A percentile compares a stretch with the other conserved stretches of the same genome.
These are phyloP conservation scores for Tipula helvola DNA, from an alignment of 2,888 invertebrate species.

Conservation along the genomic window DNA sequence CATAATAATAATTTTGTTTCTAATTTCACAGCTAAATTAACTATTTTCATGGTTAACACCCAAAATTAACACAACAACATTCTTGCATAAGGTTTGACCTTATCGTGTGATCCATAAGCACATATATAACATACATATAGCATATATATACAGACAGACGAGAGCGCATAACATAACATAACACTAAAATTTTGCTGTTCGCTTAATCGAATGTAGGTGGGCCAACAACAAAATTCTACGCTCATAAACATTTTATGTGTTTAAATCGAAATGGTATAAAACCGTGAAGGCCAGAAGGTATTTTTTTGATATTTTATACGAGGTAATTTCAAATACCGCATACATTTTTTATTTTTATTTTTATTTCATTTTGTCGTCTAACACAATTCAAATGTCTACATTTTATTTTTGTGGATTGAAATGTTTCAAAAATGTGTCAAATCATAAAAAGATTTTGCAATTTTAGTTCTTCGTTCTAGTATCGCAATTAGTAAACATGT, in stretches of 20 bases:
- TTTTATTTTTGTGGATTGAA: neutral
- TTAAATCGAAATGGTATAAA: neutral
- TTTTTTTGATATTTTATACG: neutral
- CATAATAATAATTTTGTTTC: neutral
- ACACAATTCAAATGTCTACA: neutral
- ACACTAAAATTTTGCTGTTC: neutral
- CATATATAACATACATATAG: neutral
- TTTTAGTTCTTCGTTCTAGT: no score
- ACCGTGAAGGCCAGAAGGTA: neutral
- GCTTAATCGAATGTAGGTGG: neutral
- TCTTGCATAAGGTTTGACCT: conserved; percentile 4
- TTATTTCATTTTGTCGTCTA: neutral
- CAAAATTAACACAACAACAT: neutral
- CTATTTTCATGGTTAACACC: conserved; percentile 7
- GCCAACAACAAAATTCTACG: neutral
- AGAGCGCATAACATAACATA: neutral
- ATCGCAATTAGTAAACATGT: neutral
- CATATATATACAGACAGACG: neutral
- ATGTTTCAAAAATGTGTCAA: no score
- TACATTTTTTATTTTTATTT: neutral
- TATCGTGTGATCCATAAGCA: neutral
- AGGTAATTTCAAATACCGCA: neutral
- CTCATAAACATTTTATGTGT: neutral
- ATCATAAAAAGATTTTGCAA: no score
- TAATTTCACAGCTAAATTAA: conserved; percentile 9